Conservation (phyloP, 2,888 invertebrate genomes). For the Cosmia trapezina region DNA sequence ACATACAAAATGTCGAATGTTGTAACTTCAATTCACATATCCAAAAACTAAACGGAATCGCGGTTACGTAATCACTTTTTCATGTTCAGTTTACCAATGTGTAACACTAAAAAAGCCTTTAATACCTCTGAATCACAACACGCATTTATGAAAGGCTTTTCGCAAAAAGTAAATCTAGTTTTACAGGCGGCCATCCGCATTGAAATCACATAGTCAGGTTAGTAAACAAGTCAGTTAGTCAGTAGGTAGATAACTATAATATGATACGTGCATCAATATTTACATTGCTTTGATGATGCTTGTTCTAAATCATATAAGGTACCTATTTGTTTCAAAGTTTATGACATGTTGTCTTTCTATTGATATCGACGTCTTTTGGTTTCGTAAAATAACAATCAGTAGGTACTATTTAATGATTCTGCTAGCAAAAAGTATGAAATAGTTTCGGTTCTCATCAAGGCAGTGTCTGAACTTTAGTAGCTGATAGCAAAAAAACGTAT, state of each 20-base stretch:
- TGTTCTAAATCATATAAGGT: not conserved
- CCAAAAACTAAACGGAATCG: constrained; percentile 5
- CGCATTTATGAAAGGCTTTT: constrained; percentile 21
- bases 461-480: constrained; percentile 10
- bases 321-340: not conserved
- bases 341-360: not conserved
- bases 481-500: constrained; percentile 26
- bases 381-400: not conserved
- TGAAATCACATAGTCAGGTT: constrained; percentile 25
- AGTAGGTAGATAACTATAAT: not conserved
- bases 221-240: constrained; percentile 29
- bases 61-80: constrained; percentile 7
- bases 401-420: constrained; percentile 1
- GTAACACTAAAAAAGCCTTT: constrained; percentile 30
- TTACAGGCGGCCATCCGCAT: constrained; percentile 23
- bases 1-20: constrained; percentile 2
- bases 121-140: constrained; percentile 29
- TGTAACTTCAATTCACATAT: not conserved
- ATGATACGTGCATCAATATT: constrained; percentile 16
- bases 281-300: not conserved
- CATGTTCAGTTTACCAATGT: constrained; percentile 1
- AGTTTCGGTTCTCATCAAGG: constrained; percentile 12
- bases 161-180: constrained; percentile 19
- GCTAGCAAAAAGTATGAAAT: constrained; percentile 6
- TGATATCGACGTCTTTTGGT: not conserved